phyloP scores from a whole-genome alignment of 2,888 invertebrate genomes.

The Tiliacea citrago region DNA sequence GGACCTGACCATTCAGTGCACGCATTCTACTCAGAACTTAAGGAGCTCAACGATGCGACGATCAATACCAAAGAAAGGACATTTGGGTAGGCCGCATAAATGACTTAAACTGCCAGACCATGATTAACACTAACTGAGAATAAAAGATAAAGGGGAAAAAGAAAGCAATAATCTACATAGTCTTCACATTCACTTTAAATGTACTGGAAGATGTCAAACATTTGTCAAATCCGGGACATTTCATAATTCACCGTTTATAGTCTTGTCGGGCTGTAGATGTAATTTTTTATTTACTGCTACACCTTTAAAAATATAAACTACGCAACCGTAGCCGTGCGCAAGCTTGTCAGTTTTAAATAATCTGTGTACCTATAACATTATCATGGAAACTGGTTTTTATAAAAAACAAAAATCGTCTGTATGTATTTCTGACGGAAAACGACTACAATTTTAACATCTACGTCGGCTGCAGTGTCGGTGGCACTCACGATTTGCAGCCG shows the following conservation, averaged over 20 bases:
- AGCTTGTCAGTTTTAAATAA: neutral
- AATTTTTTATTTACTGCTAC: neutral
- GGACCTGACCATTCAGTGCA: too few relatives aligned
- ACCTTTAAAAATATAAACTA: neutral
- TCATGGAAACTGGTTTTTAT: neutral
- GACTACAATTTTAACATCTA: neutral
- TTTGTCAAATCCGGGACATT: neutral
- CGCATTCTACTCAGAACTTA: too few relatives aligned
- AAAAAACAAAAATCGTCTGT: neutral
- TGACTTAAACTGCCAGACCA: too few relatives aligned
- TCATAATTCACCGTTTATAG: too few relatives aligned
- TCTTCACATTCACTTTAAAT: too few relatives aligned
- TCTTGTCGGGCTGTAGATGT: neutral
- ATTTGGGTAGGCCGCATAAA: too few relatives aligned
- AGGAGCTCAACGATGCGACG: too few relatives aligned
- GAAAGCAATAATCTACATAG: too few relatives aligned
- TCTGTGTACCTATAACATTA: neutral
- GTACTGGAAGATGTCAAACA: neutral
- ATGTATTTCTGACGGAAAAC: neutral
- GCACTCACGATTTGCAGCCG: slow-evolving; percentile 75
- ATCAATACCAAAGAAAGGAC: too few relatives aligned
- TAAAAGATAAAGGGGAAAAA: too few relatives aligned
- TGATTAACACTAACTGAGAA: too few relatives aligned
- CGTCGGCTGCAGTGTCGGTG: neutral
- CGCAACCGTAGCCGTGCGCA: neutral